Evolutionary conservation across 2,797 vertebrate genomes (phyloP), one percentile per base, ranked within the genome.

Genomic region (Smutsia gigantea): DNA sequence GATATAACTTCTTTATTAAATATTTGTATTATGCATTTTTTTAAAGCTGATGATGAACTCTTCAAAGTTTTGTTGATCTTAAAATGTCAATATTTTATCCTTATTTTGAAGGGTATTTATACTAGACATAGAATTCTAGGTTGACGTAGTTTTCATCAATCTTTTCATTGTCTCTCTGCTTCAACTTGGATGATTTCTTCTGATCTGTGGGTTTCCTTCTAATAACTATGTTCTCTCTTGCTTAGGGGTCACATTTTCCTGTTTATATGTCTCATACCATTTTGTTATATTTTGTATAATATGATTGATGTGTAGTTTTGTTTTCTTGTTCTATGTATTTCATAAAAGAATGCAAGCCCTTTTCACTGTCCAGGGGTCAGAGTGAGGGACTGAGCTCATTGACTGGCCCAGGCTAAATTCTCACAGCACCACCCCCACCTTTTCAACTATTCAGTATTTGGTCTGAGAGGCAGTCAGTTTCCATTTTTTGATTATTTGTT

Each of bases 321-420:
- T 85, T 82, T 42, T 27, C 10, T 71, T 69, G 6, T 85, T n/a
- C 51, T 63, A 25, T 61, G 66, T 39, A 23, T 87, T 81, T 88
- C 11, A 5, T 51, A 57, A 39, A 27, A 14, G 4, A 42, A 29
- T 39, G 5, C 1, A 61, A 61, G 13, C 1, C 18, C 1, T 31
- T 34, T 68, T 9, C 75, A 75, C 34, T 27, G 10, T 37, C 23
- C 68, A 37, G 34, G 55, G 7, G 4, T 46, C 23, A 59, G 3
- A 1, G 29, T 59, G 6, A 71, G 51, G 21, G 25, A 39, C 4
- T 12, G 11, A 57, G 12, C 3, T 49, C 63, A 90, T 11, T 42
- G n/a, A 14, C 29, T 46, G 42, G 39, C 12, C 23, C 13, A 4
- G 17, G 7, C 14, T 7, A 5, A 42, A 6, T 18, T 21, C 42